phyloP scores from a whole-genome alignment of 2,113 vertebrate species.

The Vombatus ursinus region DNA sequence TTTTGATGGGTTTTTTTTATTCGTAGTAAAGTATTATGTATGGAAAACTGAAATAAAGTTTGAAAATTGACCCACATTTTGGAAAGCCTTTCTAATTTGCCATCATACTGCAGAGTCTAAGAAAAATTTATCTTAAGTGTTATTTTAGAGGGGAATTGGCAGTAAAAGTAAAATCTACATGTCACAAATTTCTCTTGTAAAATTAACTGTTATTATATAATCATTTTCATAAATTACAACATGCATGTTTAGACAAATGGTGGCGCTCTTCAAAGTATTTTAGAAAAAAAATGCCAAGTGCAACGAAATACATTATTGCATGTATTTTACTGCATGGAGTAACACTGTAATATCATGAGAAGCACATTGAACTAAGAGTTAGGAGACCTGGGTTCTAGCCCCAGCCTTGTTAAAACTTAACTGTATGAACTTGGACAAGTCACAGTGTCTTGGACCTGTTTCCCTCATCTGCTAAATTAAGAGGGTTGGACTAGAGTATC shows the following conservation, averaged over 20 bases:
- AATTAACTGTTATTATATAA: conserved; percentile 27
- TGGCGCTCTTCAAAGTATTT: conserved; percentile 37
- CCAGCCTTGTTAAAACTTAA: not conserved
- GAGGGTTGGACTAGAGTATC: not conserved
- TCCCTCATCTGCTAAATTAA: not conserved
- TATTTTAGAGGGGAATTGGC: conserved; percentile 68
- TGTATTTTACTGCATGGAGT: conserved; percentile 37
- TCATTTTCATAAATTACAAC: conserved; percentile 60
- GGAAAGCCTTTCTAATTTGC: conserved; percentile 70
- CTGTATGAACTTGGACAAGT: conserved; percentile 8
- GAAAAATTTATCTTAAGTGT: conserved; percentile 44
- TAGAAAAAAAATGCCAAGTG: conserved; percentile 50
- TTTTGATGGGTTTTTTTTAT: conserved; percentile 82
- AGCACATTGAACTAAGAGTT: conserved; percentile 15
- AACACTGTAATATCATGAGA: not conserved
- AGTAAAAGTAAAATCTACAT: conserved; percentile 63
- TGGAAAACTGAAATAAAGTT: conserved; percentile 71
- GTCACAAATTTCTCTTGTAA: conserved; percentile 67
- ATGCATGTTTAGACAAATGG: conserved; percentile 68
- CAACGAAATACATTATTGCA: conserved; percentile 36
- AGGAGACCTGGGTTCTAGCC: not conserved
- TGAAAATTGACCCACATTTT: conserved; percentile 60
- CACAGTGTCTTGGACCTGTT: not conserved
- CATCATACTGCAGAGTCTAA: conserved; percentile 62
- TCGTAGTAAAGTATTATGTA: conserved; percentile 78